Evolutionary conservation across 2,113 vertebrate genomes (phyloP), one percentile per base, ranked within the genome.

Genomic region (Plecturocebus donacophilus): DNA sequence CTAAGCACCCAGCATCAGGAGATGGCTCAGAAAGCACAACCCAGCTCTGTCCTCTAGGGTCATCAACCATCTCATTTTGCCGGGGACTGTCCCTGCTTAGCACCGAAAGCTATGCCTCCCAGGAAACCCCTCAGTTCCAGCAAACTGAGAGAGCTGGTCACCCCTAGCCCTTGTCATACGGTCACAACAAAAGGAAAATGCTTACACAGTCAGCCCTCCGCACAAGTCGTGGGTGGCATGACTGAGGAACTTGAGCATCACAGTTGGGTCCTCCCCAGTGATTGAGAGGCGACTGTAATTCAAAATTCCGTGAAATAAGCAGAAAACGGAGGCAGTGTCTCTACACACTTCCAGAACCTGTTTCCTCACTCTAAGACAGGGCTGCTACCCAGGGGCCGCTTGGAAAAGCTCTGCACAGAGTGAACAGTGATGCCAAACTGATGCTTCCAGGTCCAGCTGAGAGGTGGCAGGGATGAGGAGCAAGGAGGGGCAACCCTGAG

Each of bases 401-500:
- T 13, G 10, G 42, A 45, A 71, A 68, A 23, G 56, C 27, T 56
- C 92, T 52, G 82, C 23, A 6, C 19, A 13, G 40, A 47, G 25
- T 9, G 54, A 38, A 52, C 0, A 0, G 12, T 12, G 25, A 27
- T 30, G 2, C 30, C 7, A 6, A 14, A 25, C 8, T 4, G 8
- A 20, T 16, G 21, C 30, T 35, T 83, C 61, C 86, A 61, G n/a
- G 58, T 49, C 70, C 58, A 71, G 71, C 23, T 85, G 32, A 16
- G 11, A 61, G 42, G 4, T 7, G 27, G 38, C 61, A 80, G 77
- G 35, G 38, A 1, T 35, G 7, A 3, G 21, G 32, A 21, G 23
- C 66, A 42, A 73, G 19, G 35, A 89, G 52, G 54, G 27, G 4
- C 40, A 17, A 30, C 38, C 30, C 30, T 16, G 16, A 49, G 82